These are phyloP conservation scores for Montipora efflorescens DNA, from an alignment of 64 coral and sea anemone species.

Conservation along the genomic window DNA sequence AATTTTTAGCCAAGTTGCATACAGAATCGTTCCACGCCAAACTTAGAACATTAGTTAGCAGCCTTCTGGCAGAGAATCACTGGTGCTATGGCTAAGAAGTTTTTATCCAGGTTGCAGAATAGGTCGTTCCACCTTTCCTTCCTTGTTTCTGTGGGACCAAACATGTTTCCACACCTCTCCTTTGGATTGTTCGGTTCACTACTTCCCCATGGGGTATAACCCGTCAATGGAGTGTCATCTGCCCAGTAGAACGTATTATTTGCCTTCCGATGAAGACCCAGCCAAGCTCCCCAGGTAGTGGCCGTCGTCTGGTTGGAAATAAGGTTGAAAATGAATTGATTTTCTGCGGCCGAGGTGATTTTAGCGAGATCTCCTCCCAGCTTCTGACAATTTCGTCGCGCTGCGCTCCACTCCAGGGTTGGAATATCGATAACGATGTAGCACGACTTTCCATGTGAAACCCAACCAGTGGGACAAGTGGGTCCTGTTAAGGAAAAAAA, in stretches of 20 bases:
- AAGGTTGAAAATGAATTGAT: not conserved
- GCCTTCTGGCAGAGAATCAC: slow-evolving; percentile 27
- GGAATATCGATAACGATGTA: slow-evolving; percentile 17
- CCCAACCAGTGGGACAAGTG: not conserved
- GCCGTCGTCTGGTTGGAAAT: not conserved
- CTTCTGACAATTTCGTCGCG: not conserved
- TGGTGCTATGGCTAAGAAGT: not conserved
- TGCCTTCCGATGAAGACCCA: slow-evolving; percentile 24
- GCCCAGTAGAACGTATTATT: slow-evolving; percentile 24
- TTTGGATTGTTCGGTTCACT: not conserved
- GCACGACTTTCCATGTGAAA: not conserved
- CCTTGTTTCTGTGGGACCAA: not conserved
- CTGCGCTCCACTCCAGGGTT: not conserved
- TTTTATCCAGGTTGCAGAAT: not conserved
- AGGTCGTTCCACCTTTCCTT: slow-evolving; percentile 4
- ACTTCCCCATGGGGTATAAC: not conserved
- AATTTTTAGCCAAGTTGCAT: not conserved
- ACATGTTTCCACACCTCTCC: not conserved
- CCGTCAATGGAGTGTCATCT: not conserved
- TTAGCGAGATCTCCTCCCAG: slow-evolving; percentile 16
- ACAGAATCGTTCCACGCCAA: not conserved
- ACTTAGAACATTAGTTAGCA: not conserved
- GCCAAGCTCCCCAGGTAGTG: not conserved
- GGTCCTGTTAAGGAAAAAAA: not conserved
- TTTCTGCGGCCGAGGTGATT: not conserved